Base-by-base conservation (phyloP, 1,140 invertebrate species). In the Drosophila ficusphila region DNA sequence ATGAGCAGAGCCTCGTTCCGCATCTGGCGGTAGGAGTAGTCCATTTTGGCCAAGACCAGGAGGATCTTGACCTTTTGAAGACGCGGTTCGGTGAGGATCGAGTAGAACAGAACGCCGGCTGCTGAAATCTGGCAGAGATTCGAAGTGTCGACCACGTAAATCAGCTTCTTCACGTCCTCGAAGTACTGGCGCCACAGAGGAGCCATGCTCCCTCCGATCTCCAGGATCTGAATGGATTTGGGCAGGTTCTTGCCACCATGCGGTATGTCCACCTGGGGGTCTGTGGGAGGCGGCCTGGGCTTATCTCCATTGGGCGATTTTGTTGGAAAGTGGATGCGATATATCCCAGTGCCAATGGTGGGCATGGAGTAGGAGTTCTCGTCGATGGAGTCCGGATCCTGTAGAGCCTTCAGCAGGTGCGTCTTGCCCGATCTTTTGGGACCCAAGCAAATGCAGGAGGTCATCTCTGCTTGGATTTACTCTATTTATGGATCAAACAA, bases 121-220 rank as follows among this genome's bases (percentile, higher is more conserved):
- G 95, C 95, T 9, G 95, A 95, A 76, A 96, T 96, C 92, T 96
- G 95, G 72, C 95, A 96, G 39, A 96, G 92, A 92, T 96, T 96
- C 4, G 95, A 96, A 0, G 95, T 94, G 79, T 96, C 96, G 7
- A 96, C 94, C 1, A 96, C 95, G 65, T 95, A 96, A 60, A 97
- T 94, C 1, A 96, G 93, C 89, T 95, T 96, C 42, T 93, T 92
- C 9, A 96, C 93, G 51, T 93, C 93, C 44, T 72, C 78, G 48
- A 95, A 95, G 82, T 96, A 96, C 38, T 85, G 79, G 19, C 92
- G 93, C 96, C 96, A 97, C 27, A 97, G 91, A 4, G 95, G 94
- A 36, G 95, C 95, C 95, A 97, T 96, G 65, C 93, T 93, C 4
- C 96, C 96, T 2, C 96, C 96, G 9, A 97, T 92, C 92, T 97